Evolutionary conservation across 2,888 invertebrate genomes (phyloP), one percentile per base, ranked within the genome.

Genomic region (Pemphredon lugubris): DNA sequence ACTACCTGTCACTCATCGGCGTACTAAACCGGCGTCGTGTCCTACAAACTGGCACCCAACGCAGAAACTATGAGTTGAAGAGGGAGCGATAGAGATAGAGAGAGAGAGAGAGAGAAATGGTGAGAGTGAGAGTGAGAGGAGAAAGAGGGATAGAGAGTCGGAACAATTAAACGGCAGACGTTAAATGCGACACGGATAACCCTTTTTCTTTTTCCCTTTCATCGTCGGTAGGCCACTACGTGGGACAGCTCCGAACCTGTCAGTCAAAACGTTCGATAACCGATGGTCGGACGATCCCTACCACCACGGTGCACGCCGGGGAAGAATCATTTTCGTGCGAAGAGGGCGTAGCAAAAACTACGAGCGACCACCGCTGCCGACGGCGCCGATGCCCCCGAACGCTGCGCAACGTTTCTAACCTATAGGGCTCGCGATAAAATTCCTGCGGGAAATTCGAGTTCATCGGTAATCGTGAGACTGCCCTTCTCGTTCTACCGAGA

Each of bases 251-350:
- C n/a, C 58, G 66, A 66, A 68, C 5, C 77, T 82, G 81, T 83
- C 84, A 85, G 81, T 84, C 81, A 78, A n/a, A 78, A 81, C 84
- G 80, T 83, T 73, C 82, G 76, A 83, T 85, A 84, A 77, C 76
- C 71, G 60, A 74, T 68, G 71, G 63, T 70, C 69, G 65, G 42
- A 68, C 67, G 68, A 73, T 65, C 73, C 73, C 73, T 73, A 55
- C 45, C 40, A 48, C 73, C 48, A 32, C 42, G 39, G 54, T 69
- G 32, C 57, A 58, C 57, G 66, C 74, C 70, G 57, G 68, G 74
- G 70, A 79, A 81, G 78, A 77, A 81, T 82, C 71, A 80, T 80
- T 81, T 76, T 80, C 73, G 73, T 75, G 69, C 70, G 71, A 82
- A 79, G 79, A 82, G 80, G 79, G 79, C 81, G 80, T 80, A 80